A percentile compares a stretch with the other conserved stretches of the same genome.
These are phyloP conservation scores for Caenorhabditis sp. DNA, from an alignment of 2,888 invertebrate genomes.

Conservation along the genomic window DNA sequence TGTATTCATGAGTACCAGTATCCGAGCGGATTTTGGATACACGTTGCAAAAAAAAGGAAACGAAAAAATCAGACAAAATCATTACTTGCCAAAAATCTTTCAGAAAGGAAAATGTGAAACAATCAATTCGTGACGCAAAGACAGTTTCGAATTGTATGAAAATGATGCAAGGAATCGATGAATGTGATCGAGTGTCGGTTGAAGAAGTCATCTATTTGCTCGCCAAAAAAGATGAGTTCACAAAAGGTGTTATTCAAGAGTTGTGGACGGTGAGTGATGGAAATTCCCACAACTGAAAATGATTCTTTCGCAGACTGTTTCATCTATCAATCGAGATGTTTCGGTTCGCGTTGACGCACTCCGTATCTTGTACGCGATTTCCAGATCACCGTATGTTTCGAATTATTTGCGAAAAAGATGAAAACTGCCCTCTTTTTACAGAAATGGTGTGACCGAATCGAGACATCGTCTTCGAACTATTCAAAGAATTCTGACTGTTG, in stretches of 20 bases:
- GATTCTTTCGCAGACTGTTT: not conserved
- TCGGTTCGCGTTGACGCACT: slow-evolving; percentile 8
- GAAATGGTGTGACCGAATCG: slow-evolving; percentile 17
- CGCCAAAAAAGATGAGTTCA: slow-evolving; percentile 3
- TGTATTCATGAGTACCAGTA: too few relatives aligned
- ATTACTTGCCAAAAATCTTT: not conserved
- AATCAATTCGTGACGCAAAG: slow-evolving; percentile 20
- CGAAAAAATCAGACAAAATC: not conserved
- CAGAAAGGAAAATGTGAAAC: slow-evolving; percentile 19
- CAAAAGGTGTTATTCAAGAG: not conserved
- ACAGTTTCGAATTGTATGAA: slow-evolving; percentile 43
- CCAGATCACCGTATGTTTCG: slow-evolving; percentile 10
- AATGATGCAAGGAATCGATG: slow-evolving; percentile 31
- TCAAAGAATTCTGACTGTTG: slow-evolving; percentile 32
- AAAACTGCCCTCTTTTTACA: not conserved
- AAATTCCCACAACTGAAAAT: not conserved
- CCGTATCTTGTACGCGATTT: slow-evolving; percentile 22
- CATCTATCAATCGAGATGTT: not conserved
- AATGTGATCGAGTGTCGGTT: slow-evolving; percentile 37
- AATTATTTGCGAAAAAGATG: not conserved
- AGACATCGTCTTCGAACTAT: slow-evolving; percentile 28
- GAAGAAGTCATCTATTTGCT: slow-evolving; percentile 48
- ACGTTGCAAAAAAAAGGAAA: not conserved
- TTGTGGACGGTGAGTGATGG: not conserved
- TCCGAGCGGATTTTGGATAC: not conserved